A percentile compares a stretch with the other conserved stretches of the same genome.
phyloP scores from a whole-genome alignment of 92 coral and sea anemone genomes.

The Phymanthus crucifer region DNA sequence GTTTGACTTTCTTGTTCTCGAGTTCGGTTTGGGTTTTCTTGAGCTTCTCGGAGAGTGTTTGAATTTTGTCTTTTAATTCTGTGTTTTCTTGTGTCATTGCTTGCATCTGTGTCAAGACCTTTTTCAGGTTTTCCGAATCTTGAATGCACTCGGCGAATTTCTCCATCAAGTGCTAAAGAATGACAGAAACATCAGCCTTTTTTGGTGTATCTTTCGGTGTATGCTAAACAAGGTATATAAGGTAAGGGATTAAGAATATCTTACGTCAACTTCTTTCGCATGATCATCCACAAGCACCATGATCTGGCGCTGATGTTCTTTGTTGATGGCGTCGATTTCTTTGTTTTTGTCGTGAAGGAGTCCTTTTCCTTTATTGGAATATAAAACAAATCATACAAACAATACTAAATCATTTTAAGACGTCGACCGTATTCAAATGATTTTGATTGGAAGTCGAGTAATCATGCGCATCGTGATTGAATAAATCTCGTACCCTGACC shows the following conservation, averaged over 20 bases:
- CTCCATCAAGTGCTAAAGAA: slow-evolving; percentile 73
- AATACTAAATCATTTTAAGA: too few species aligned
- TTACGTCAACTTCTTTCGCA: slow-evolving; percentile 81
- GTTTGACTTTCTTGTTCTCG: slow-evolving; percentile 85
- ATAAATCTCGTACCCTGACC: too few species aligned
- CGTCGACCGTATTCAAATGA: too few species aligned
- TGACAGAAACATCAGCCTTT: neutral
- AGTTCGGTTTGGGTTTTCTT: slow-evolving; percentile 82
- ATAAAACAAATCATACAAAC: neutral
- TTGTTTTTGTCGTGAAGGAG: slow-evolving; percentile 67
- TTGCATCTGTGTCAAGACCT: slow-evolving; percentile 72
- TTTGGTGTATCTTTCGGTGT: neutral
- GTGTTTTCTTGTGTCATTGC: slow-evolving; percentile 62
- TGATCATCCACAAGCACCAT: slow-evolving; percentile 73
- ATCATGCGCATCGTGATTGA: too few species aligned
- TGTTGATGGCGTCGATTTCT: slow-evolving; percentile 63
- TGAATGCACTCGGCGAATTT: slow-evolving; percentile 83
- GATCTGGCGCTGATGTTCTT: slow-evolving; percentile 79
- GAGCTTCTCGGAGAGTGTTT: slow-evolving; percentile 60
- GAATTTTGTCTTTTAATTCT: slow-evolving; percentile 64
- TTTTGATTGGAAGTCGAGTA: too few species aligned
- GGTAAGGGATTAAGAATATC: neutral
- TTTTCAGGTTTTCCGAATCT: slow-evolving; percentile 87
- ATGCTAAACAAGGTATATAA: neutral
- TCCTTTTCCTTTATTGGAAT: slow-evolving; percentile 57